Conservation (phyloP, 1,140 invertebrate genomes). For the Papilio dardanus region DNA sequence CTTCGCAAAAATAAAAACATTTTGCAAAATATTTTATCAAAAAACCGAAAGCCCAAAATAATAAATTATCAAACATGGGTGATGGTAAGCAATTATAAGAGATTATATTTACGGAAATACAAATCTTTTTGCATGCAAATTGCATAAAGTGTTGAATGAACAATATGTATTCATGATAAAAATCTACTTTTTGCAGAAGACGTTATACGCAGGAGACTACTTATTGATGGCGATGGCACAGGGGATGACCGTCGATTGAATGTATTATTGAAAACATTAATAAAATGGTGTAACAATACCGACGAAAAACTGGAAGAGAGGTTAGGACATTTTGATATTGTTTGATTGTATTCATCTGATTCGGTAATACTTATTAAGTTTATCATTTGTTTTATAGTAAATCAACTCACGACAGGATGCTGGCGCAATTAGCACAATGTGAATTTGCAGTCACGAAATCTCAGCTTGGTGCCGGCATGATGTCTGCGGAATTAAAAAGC, state of each 20-base stretch:
- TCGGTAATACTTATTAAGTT: background rate
- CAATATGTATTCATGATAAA: constrained; percentile 29
- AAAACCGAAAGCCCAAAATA: background rate
- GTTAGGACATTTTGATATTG: constrained; percentile 71
- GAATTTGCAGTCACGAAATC: constrained; percentile 95
- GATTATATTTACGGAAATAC: background rate
- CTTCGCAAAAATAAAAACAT: background rate
- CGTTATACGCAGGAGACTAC: constrained; percentile 92
- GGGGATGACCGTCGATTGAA: constrained; percentile 96
- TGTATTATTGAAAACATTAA: constrained; percentile 92
- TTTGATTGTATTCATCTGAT: background rate
- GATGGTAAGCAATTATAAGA: constrained; percentile 46
- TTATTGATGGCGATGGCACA: constrained; percentile 98
- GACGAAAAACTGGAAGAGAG: constrained; percentile 88
- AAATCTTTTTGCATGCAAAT: background rate
- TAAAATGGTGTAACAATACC: constrained; percentile 92
- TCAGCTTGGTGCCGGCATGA: constrained; percentile 90
- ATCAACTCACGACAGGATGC: constrained; percentile 89
- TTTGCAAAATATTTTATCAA: background rate
- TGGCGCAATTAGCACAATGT: constrained; percentile 92
- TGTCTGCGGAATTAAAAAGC: constrained; percentile 91
- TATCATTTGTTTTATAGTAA: constrained; percentile 69
- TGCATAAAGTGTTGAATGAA: background rate
- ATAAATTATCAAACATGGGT: constrained; percentile 39
- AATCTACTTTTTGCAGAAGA: constrained; percentile 88